Conservation (phyloP, 2,797 vertebrate species). For the Podarcis lilfordi region DNA sequence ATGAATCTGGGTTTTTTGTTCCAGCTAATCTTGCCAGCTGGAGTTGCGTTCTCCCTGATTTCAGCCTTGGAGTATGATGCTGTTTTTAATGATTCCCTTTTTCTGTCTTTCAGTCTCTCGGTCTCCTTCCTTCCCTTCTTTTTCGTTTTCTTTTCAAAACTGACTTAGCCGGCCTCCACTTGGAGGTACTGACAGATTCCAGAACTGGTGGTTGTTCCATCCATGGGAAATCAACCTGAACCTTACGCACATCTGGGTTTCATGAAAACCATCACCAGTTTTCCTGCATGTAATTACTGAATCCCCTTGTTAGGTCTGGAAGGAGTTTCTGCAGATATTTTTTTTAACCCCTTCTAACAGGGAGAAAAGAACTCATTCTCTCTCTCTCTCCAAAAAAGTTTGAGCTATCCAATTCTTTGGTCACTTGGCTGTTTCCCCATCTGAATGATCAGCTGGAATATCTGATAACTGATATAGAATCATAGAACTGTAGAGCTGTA, state of each 20-base stretch:
- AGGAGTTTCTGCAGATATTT: neutral
- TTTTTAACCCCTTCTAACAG: neutral
- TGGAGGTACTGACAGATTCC: neutral
- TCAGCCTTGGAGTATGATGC: neutral
- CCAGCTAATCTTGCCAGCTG: neutral
- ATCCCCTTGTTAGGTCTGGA: neutral
- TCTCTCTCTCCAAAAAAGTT: neutral
- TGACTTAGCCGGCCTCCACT: neutral
- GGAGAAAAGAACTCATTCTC: neutral
- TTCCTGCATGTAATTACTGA: slow-evolving; percentile 16
- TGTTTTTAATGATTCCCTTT: neutral
- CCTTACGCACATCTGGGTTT: slow-evolving; percentile 21
- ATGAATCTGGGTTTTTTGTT: neutral
- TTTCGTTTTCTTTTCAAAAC: neutral
- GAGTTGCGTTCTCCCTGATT: neutral
- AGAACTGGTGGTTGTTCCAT: neutral
- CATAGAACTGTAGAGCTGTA: too few species aligned
- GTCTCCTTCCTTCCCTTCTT: neutral
- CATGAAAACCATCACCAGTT: neutral
- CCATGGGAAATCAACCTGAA: slow-evolving; percentile 4
- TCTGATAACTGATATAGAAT: neutral
- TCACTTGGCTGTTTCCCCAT: neutral
- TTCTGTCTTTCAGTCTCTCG: neutral
- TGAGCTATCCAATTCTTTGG: neutral
- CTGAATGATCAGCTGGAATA: neutral